Base-by-base conservation (phyloP, 1,140 invertebrate species). In the Anthonomus grandis region DNA sequence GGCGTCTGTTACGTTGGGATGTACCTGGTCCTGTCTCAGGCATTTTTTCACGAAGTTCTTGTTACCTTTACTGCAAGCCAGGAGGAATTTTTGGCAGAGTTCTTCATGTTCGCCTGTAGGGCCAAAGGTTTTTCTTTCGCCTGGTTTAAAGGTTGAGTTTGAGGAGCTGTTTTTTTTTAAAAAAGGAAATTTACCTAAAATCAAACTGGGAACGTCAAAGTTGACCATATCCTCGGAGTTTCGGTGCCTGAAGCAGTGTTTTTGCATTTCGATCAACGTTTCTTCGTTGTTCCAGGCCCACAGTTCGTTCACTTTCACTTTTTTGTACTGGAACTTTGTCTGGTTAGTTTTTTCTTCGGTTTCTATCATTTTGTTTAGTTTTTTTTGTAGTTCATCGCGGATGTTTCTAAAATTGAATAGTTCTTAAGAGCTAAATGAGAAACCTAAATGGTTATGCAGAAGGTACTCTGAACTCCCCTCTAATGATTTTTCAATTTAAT, bases 1-100 rank as follows among this genome's bases (percentile, higher is more conserved):
- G 9, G 63, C 47, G 62, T 81, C 79, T 5, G 70, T 54, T 5
- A 81, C 15, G 60, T 78, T 69, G 1, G 76, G 72, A 65, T 76
- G 57, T n/a, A 80, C 54, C 49, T 75, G 64, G 15, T 62, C 45
- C 12, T 70, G 64, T 50, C 69, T 74, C n/a, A 78, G 57, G 9
- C 76, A 67, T 54, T 72, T 56, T 0, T 70, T 64, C 12, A 77
- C 70, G 41, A 68, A 65, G 3, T 59, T 13, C 9, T 70, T 64
- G 24, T 74, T 55, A 13, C 75, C 76, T 42, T 73, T 39, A 21
- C 24, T 39, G 49, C 64, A 67, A 19, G 57, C 44, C 19, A 42
- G 17, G 18, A 74, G 41, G 39, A 70, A 70, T 6, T 47, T 36
- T 15, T 63, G 39, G 42, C 65, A 71, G 13, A 47, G 45, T 3